A percentile compares a stretch with the other conserved stretches of the same genome.
Conservation (phyloP, 2,888 invertebrate genomes). For the Nematopogon swammerdamellus region DNA sequence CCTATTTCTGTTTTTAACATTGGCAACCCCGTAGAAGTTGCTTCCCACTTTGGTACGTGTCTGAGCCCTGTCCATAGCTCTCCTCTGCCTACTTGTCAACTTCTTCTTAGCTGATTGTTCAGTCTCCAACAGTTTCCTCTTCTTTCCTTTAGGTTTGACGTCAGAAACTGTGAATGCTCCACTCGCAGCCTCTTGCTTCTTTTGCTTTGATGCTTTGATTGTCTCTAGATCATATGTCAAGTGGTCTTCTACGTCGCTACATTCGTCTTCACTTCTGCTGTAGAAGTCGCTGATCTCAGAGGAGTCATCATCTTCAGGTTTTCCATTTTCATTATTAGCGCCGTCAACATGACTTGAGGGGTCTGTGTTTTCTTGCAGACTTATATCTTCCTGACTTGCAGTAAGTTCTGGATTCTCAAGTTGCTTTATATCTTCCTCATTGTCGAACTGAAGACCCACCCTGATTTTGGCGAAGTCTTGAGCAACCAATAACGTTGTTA, state of each 20-base stretch:
- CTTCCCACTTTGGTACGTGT: conserved; percentile 82
- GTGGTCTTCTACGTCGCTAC: conserved; percentile 49
- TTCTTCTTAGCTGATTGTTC: conserved; percentile 35
- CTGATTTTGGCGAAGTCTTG: conserved; percentile 82
- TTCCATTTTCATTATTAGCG: conserved; percentile 25
- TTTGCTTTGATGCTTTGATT: conserved; percentile 43
- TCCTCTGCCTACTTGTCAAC: conserved; percentile 72
- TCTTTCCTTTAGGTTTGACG: conserved; percentile 33
- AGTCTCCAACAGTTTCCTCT: conserved; percentile 21
- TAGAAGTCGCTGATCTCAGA: conserved; percentile 67
- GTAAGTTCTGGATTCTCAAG: conserved; percentile 47
- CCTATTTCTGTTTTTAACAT: conserved; percentile 85
- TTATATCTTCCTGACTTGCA: conserved; percentile 36
- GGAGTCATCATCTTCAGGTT: conserved; percentile 45
- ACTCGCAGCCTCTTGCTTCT: conserved; percentile 49
- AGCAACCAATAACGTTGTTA: conserved; percentile 55
- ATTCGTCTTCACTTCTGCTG: conserved; percentile 61
- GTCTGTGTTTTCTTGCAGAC: conserved; percentile 20
- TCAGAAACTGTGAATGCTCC: conserved; percentile 55
- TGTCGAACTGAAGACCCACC: conserved; percentile 67
- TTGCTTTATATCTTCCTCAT: conserved; percentile 61
- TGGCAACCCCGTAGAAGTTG: conserved; percentile 85
- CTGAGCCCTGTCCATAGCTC: conserved; percentile 69
- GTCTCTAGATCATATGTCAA: conserved; percentile 41
- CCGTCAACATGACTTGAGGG: too few relatives aligned